Evolutionary conservation across 1,140 invertebrate species (phyloP).

Genomic region (Ganaspis sp.): DNA sequence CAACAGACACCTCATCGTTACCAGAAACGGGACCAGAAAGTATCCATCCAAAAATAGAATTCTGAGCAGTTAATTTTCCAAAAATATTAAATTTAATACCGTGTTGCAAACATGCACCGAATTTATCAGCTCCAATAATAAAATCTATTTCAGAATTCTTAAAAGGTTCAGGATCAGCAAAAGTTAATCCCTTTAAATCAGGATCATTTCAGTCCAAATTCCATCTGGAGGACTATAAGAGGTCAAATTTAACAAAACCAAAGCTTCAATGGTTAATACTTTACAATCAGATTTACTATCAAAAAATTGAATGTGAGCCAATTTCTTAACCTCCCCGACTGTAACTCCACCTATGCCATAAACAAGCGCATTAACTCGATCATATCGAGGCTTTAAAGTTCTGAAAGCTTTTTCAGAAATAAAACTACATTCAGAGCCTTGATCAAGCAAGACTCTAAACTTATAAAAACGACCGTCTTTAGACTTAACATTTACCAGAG

Average conservation of each 20-base stretch:
- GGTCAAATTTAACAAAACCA: background rate
- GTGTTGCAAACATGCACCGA: constrained; percentile 8
- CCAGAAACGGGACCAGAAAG: constrained; percentile 28
- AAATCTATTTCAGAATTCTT: constrained; percentile 12
- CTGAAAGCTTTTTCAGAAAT: background rate
- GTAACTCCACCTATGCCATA: background rate
- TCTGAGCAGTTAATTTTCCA: constrained; percentile 38
- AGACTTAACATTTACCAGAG: background rate
- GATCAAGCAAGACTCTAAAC: constrained; percentile 38
- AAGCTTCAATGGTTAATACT: constrained; percentile 25
- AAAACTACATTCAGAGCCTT: constrained; percentile 34
- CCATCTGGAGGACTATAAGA: constrained; percentile 27
- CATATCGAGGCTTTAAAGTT: background rate
- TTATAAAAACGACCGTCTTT: background rate
- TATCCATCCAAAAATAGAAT: constrained; percentile 46
- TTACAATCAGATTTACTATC: background rate
- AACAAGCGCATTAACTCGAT: background rate
- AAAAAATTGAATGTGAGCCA: background rate
- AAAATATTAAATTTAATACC: constrained; percentile 19
- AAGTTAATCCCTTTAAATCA: constrained; percentile 33
- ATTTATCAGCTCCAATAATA: constrained; percentile 40
- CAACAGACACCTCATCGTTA: background rate
- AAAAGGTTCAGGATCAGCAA: constrained; percentile 24
- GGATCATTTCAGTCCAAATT: constrained; percentile 10
- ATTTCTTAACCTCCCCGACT: background rate